phyloP scores from a whole-genome alignment of 30 jellyfish, hydroid and myxozoan species.

The Sanderia malayensis region DNA sequence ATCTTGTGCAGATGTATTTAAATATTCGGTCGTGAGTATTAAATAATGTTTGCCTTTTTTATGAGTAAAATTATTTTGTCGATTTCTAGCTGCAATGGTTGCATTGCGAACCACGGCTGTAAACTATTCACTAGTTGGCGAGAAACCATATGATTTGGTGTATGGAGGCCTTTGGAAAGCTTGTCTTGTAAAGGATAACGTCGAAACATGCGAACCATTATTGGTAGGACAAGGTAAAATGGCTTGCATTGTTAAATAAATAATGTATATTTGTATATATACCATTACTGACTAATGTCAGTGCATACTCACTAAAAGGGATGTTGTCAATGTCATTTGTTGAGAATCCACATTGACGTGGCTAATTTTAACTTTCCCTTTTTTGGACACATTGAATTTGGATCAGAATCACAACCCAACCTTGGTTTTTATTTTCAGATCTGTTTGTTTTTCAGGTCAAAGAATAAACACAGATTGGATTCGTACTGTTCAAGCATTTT shows the following conservation, averaged over 20 bases:
- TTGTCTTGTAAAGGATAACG: slow-evolving; percentile 37
- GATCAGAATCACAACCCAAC: too few relatives aligned
- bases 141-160: slow-evolving; percentile 65
- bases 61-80: too few relatives aligned
- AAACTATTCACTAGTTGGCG: slow-evolving; percentile 59
- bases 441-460: slow-evolving; percentile 34
- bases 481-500: slow-evolving; percentile 59
- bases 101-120: slow-evolving; percentile 64
- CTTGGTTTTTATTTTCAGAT: too few relatives aligned
- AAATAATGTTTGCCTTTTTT: neutral
- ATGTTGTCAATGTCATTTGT: too few relatives aligned
- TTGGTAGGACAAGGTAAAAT: slow-evolving; percentile 46
- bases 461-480: slow-evolving; percentile 70
- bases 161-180: slow-evolving; percentile 74
- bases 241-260: slow-evolving; percentile 1
- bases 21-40: neutral
- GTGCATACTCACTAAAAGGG: too few relatives aligned
- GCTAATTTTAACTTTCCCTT: too few relatives aligned
- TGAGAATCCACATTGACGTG: too few relatives aligned
- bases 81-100: slow-evolving; percentile 51
- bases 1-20: neutral
- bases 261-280: neutral
- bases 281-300: too few relatives aligned
- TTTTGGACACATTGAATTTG: too few relatives aligned
- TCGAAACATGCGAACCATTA: slow-evolving; percentile 36